Evolutionary conservation across 2,113 vertebrate genomes (phyloP).

Genomic region (Notarius quadriscutis): DNA sequence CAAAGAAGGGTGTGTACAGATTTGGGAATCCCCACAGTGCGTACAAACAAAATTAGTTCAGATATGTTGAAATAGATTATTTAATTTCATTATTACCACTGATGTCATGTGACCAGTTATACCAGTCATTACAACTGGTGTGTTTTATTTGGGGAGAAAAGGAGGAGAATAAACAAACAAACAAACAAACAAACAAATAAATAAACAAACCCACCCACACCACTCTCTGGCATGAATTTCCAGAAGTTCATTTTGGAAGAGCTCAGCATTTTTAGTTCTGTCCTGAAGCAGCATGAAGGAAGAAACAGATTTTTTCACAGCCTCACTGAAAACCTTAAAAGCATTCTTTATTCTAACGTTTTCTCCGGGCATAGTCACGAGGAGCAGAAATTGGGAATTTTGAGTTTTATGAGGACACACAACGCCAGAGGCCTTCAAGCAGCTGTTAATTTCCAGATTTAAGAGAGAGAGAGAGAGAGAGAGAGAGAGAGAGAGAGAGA

Average conservation of each 20-base stretch:
- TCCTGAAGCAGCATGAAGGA: neutral
- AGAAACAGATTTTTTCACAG: neutral
- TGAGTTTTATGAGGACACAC: constrained; percentile 25
- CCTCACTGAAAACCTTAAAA: neutral
- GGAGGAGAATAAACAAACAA: too few relatives aligned
- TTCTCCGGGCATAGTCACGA: neutral
- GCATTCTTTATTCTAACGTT: neutral
- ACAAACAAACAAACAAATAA: too few relatives aligned
- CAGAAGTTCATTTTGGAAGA: neutral
- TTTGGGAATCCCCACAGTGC: neutral
- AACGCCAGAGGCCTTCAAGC: constrained; percentile 12
- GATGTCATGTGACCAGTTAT: neutral
- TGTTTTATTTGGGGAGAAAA: neutral
- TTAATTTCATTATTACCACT: neutral
- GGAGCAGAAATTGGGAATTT: neutral
- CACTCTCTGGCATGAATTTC: neutral
- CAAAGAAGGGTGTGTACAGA: neutral
- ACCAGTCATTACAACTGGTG: neutral
- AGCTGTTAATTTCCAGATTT: neutral
- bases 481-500: neutral
- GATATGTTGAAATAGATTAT: neutral
- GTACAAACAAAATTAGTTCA: neutral
- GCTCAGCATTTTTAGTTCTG: neutral
- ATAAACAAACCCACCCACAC: too few relatives aligned
- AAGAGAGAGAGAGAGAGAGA: too few relatives aligned